phyloP scores from a whole-genome alignment of 2,888 invertebrate genomes.

The Proisotoma minuta region DNA sequence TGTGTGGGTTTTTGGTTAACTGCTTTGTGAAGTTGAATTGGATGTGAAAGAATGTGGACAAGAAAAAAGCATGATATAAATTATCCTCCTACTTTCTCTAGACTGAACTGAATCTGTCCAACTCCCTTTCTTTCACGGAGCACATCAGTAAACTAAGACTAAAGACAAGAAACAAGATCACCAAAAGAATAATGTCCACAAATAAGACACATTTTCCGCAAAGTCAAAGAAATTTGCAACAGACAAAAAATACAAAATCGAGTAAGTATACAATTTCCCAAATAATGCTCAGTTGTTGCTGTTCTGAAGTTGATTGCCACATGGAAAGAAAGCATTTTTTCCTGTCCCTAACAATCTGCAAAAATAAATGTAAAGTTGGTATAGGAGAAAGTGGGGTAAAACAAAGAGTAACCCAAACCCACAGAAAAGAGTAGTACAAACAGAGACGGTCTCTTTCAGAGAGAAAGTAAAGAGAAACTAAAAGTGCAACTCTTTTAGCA shows the following conservation, averaged over 20 bases:
- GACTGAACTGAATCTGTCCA: neutral
- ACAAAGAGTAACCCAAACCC: neutral
- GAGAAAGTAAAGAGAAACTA: conserved; percentile 3
- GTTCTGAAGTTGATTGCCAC: too few species aligned
- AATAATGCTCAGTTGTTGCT: too few species aligned
- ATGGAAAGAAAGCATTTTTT: too few species aligned
- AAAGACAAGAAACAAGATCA: neutral
- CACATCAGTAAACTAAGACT: conserved; percentile 2
- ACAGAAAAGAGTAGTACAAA: too few species aligned
- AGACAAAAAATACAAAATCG: too few species aligned
- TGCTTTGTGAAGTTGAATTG: neutral
- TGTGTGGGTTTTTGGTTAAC: neutral
- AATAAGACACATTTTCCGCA: too few species aligned
- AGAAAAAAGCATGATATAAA: conserved; percentile 37
- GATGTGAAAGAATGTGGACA: conserved; percentile 14
- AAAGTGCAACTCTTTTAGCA: neutral
- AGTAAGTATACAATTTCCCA: too few species aligned
- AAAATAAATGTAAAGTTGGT: neutral
- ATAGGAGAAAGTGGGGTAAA: neutral
- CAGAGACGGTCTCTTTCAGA: neutral
- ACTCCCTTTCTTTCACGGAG: neutral
- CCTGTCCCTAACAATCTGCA: neutral
- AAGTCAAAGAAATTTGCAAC: neutral
- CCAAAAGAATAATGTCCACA: too few species aligned
- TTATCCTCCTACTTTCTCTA: conserved; percentile 23